Base-by-base conservation (phyloP, 2,113 vertebrate genomes). In the Pipa parva region DNA sequence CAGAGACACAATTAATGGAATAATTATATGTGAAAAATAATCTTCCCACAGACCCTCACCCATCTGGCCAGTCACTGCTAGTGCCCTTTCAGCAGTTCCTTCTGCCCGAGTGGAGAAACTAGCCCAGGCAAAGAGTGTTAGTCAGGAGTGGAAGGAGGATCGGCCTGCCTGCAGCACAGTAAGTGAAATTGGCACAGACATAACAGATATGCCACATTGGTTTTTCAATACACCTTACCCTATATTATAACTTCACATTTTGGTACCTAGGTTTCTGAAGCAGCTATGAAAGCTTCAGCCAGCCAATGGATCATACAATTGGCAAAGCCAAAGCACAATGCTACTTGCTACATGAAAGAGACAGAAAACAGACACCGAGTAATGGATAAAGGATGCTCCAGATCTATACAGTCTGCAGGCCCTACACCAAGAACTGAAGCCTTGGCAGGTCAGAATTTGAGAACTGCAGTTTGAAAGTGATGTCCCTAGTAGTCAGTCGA, bases 211-310 rank as follows among this genome's bases (percentile, higher is more conserved):
- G 8, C 59, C 12, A 1, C 11, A 20, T 59, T 8, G 24, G 20
- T 8, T 10, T 6, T 3, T 4, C 18, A 2, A 2, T 3, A 3
- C 2, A 2, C 1, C 22, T 12, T 1, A 6, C 13, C 7, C 13
- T n/a, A n/a, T 17, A n/a, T 36, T 22, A 22, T 20, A 9, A 74
- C 1, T 17, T 39, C 5, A 39, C 17, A 4, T 39, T 13, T 17
- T 13, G 37, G 2, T 15, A 13, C 72, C 4, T 70, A 50, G 31
- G 82, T 84, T 3, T 77, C 79, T 50, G 68, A 49, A 71, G 80
- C 72, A 33, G 76, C 80, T 21, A 74, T 39, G 54, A 58, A 4
- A 37, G 76, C 79, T 0, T 3, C 49, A 2, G 67, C 80, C 11
- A 73, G 63, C n/a, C 7, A 60, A 0, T 71, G 78, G 15, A 78